These are phyloP conservation scores for Ganaspis brasiliensis DNA, from an alignment of 2,888 invertebrate species.

Conservation along the genomic window DNA sequence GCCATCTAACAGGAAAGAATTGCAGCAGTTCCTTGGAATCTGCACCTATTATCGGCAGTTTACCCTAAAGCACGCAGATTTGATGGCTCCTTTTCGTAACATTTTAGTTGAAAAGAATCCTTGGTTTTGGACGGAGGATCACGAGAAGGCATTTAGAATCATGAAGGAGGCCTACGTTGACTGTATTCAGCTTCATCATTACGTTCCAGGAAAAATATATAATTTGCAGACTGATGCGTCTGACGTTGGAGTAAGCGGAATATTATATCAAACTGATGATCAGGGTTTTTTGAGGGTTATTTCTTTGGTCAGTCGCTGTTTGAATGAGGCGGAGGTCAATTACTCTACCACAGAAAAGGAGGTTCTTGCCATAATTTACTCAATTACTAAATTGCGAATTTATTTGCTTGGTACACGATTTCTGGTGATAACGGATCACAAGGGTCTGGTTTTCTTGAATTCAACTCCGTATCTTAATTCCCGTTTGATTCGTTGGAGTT, in stretches of 20 bases:
- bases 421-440: not conserved
- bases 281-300: not conserved
- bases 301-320: not conserved
- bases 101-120: not conserved
- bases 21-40: conserved; percentile 63
- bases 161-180: not conserved
- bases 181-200: not conserved
- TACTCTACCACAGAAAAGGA: not conserved
- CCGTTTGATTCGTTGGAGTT: not conserved
- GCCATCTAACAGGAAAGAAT: conserved; percentile 64
- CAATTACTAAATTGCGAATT: not conserved
- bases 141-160: not conserved
- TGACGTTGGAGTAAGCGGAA: not conserved
- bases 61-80: conserved; percentile 19
- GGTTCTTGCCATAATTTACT: not conserved
- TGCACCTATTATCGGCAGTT: conserved; percentile 58
- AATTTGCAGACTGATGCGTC: not conserved
- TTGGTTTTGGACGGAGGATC: conserved; percentile 25
- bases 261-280: not conserved
- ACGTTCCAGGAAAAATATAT: not conserved
- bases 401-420: not conserved
- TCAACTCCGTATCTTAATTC: not conserved
- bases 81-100: conserved; percentile 41
- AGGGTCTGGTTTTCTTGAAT: not conserved
- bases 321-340: not conserved